Evolutionary conservation across 2,797 vertebrate genomes (phyloP).

Genomic region (Typhlichthys subterraneus): DNA sequence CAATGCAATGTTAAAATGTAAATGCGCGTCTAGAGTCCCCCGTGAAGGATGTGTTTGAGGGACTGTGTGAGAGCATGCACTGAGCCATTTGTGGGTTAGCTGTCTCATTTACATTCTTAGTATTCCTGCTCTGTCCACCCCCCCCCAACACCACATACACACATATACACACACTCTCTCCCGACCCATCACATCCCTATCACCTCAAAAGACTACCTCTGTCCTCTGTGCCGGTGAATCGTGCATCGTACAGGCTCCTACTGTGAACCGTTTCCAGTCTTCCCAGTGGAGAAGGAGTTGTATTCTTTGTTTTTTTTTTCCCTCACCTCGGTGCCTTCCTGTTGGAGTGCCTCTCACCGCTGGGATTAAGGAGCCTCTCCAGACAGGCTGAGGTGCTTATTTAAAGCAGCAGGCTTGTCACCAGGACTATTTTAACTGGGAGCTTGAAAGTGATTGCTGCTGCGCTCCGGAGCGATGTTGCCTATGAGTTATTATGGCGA

Average conservation of each 20-base stretch:
- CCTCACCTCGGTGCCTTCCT: constrained; percentile 60
- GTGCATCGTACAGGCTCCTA: constrained; percentile 65
- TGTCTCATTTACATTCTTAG: constrained; percentile 58
- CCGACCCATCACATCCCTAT: constrained; percentile 18
- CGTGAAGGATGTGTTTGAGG: constrained; percentile 41
- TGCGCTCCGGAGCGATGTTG: constrained; percentile 62
- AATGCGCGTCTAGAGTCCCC: constrained; percentile 39
- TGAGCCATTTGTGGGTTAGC: constrained; percentile 61
- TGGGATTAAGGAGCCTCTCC: constrained; percentile 79
- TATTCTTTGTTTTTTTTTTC: constrained; percentile 26
- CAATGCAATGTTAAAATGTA: constrained; percentile 43
- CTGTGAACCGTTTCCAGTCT: constrained; percentile 70
- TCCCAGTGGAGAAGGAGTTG: constrained; percentile 52
- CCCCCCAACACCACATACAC: not conserved
- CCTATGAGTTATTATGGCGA: constrained; percentile 76
- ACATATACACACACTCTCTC: constrained; percentile 1
- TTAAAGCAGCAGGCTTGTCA: constrained; percentile 80
- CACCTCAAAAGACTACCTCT: constrained; percentile 29
- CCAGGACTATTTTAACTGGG: constrained; percentile 77
- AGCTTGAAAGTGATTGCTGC: constrained; percentile 77
- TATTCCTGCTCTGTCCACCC: constrained; percentile 26
- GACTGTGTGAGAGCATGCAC: constrained; percentile 27
- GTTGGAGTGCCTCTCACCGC: constrained; percentile 74
- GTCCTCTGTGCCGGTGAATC: constrained; percentile 57
- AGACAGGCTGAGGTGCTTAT: constrained; percentile 78